Evolutionary conservation across 2,888 invertebrate genomes (phyloP), one percentile per base, ranked within the genome.

Genomic region (Calliopum simillimum): DNA sequence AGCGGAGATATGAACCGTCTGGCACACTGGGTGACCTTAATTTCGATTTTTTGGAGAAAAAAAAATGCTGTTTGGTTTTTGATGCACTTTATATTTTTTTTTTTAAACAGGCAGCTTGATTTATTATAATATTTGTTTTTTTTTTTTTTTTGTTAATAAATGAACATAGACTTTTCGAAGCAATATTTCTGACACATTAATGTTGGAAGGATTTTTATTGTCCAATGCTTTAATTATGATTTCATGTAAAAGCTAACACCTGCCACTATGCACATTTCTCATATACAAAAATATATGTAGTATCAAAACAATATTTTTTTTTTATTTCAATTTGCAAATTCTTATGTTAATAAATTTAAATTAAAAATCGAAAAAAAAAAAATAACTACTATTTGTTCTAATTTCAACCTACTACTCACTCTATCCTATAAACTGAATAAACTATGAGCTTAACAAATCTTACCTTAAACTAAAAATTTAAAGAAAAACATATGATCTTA

Each of bases 361-460:
- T 16, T 19, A 11, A 33, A 33, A 33, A 33, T 33, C 33, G 33
- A 33, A 33, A 33, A 33, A 33, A 8, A 33, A 33, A 8, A n/a
- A n/a, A n/a, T n/a, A n/a, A n/a, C n/a, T n/a, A n/a, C n/a, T n/a
- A n/a, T 33, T 33, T 33, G 33, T 33, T 33, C 33, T 14, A 21
- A 62, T 23, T 46, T 46, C 61, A 61, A 61, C 61, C 44, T 23
- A 43, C 41, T 19, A 19, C 14, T 19, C 2, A 19, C 41, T 41
- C 61, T 62, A 16, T 21, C 61, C n/a, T 44, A 16, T 41, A 19
- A 59, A 49, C 49, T 51, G 51, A 25, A 64, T 33, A 51, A 64
- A 64, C 64, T 51, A 49, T 49, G 64, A 64, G 64, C 64, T 64
- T 64, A 61, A 46, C n/a, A 44, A 43, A 43, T 59, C 59, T 43